Percentiles rank a stretch among this genome's conserved stretches.
Evolutionary conservation across 2,888 invertebrate species (phyloP).

Genomic region (Tetranychus truncatus): DNA sequence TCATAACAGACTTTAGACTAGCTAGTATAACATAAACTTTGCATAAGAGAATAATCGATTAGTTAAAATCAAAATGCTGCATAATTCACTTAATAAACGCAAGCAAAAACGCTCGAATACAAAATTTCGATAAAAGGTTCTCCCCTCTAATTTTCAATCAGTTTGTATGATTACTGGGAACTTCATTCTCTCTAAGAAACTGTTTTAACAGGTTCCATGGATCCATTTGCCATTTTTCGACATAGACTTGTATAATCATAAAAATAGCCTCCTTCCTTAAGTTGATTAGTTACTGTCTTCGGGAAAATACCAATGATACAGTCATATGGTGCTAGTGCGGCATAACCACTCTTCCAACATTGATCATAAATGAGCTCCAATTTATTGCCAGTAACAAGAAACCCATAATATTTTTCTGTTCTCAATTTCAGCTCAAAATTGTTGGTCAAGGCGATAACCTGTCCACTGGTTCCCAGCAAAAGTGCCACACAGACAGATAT

Average conservation of each 20-base stretch:
- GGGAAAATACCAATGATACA: conserved; percentile 11
- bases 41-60: too few species aligned
- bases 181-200: background rate
- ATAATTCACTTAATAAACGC: too few species aligned
- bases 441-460: conserved; percentile 5
- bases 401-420: conserved; percentile 6
- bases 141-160: too few species aligned
- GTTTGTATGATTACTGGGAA: too few species aligned
- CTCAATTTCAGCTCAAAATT: conserved; percentile 8
- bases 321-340: background rate
- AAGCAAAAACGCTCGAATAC: too few species aligned
- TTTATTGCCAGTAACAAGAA: background rate
- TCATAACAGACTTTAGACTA: too few species aligned
- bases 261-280: conserved; percentile 7
- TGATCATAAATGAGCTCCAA: conserved; percentile 5
- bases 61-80: too few species aligned
- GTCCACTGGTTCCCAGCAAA: background rate
- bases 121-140: too few species aligned
- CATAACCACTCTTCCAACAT: conserved; percentile 5
- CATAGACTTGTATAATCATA: conserved; percentile 9
- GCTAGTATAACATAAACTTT: too few species aligned
- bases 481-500: background rate
- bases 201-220: conserved; percentile 1
- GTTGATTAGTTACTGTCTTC: conserved; percentile 4
- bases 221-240: conserved; percentile 10